Evolutionary conservation across 2,797 vertebrate species (phyloP).

Genomic region (Pitangus sulphuratus): DNA sequence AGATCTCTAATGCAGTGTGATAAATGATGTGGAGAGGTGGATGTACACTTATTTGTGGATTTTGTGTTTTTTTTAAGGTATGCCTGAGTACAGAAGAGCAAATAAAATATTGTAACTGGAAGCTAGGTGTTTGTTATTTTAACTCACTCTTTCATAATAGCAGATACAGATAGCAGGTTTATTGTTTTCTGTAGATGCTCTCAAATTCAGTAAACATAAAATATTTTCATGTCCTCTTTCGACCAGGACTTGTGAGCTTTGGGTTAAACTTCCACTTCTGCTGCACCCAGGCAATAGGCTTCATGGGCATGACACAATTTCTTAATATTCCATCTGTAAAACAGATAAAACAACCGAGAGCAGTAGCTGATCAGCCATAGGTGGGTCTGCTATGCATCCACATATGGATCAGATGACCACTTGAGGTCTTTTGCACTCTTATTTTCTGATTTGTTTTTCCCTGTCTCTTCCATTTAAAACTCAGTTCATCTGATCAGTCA

Average conservation of each 20-base stretch:
- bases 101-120: not conserved
- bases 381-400: not conserved
- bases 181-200: not conserved
- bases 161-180: not conserved
- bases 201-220: not conserved
- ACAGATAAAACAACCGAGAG: not conserved
- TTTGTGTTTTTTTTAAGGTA: not conserved
- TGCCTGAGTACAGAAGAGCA: not conserved
- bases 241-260: not conserved
- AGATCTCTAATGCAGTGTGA: conserved; percentile 6
- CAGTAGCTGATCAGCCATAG: not conserved
- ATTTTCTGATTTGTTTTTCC: not conserved
- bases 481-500: rapidly evolving
- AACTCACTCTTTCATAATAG: not conserved
- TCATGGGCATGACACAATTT: rapidly evolving
- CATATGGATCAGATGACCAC: not conserved
- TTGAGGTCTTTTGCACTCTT: not conserved
- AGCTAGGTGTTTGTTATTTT: conserved; percentile 4
- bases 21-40: not conserved
- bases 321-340: not conserved
- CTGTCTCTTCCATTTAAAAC: not conserved
- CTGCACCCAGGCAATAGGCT: not conserved
- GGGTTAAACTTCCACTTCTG: not conserved
- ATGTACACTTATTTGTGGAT: not conserved
- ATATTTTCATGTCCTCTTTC: not conserved